Conservation (phyloP, 2,888 invertebrate species). For the Epistrophe grossulariae region DNA sequence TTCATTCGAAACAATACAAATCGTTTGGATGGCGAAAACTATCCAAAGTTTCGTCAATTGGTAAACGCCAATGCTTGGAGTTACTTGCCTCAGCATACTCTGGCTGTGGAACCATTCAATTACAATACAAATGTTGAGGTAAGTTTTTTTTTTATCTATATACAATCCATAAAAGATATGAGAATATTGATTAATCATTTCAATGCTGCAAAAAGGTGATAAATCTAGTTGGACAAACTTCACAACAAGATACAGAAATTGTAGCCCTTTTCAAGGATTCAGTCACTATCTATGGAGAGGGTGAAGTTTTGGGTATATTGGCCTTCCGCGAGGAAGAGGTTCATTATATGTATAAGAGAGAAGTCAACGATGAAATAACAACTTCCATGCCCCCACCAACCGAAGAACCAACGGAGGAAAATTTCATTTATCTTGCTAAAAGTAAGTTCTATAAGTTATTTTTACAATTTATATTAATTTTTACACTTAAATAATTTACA, state of each 20-base stretch:
- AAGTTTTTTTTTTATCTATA: background rate
- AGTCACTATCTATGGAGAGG: slow-evolving; percentile 86
- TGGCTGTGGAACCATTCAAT: slow-evolving; percentile 86
- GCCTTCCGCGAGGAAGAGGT: slow-evolving; percentile 83
- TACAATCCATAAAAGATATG: background rate
- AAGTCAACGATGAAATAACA: slow-evolving; percentile 79
- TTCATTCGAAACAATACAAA: slow-evolving; percentile 86
- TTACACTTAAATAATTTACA: background rate
- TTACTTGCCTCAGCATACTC: slow-evolving; percentile 86
- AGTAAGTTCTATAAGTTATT: slow-evolving; percentile 80
- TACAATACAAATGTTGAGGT: slow-evolving; percentile 87
- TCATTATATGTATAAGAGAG: slow-evolving; percentile 81
- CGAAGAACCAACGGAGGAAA: slow-evolving; percentile 82
- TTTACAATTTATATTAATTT: slow-evolving; percentile 28
- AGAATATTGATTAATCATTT: slow-evolving; percentile 17
- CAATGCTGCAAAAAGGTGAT: slow-evolving; percentile 83
- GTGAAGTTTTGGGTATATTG: slow-evolving; percentile 86
- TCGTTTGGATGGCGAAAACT: slow-evolving; percentile 85
- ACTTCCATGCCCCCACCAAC: slow-evolving; percentile 80
- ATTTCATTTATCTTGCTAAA: slow-evolving; percentile 85
- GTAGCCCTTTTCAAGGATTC: slow-evolving; percentile 86
- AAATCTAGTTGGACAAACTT: slow-evolving; percentile 86
- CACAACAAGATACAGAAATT: slow-evolving; percentile 86
- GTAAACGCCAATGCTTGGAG: slow-evolving; percentile 85
- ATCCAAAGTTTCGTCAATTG: slow-evolving; percentile 86